Percentiles rank a stretch among this genome's conserved stretches.
Evolutionary conservation across 2,113 vertebrate genomes (phyloP).

Genomic region (Ammospiza caudacuta): DNA sequence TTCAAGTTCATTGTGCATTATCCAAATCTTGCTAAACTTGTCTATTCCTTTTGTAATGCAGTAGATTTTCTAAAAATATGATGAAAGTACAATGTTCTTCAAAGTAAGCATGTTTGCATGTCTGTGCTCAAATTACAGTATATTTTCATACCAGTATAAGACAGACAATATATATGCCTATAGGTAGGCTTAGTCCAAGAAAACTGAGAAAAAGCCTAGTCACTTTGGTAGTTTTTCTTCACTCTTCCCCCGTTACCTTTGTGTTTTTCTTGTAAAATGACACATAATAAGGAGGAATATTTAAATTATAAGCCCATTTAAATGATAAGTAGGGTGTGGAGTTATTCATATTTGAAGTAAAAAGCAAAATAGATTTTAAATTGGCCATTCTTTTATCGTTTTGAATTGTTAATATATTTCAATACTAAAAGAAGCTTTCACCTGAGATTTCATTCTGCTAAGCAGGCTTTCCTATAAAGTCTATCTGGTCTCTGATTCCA

Average conservation of each 20-base stretch:
- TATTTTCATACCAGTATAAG: neutral
- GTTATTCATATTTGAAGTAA: neutral
- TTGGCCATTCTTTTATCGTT: neutral
- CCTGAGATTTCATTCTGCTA: neutral
- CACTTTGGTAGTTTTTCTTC: neutral
- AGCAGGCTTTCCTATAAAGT: neutral
- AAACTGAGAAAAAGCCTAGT: neutral
- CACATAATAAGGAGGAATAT: neutral
- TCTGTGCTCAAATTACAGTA: neutral
- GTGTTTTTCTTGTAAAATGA: neutral
- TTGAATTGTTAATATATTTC: neutral
- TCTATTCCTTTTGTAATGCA: neutral
- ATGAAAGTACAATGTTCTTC: neutral
- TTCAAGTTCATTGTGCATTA: constrained; percentile 40
- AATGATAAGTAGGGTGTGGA: neutral
- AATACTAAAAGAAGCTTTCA: neutral
- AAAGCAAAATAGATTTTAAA: neutral
- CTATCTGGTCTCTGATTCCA: neutral
- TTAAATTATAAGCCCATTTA: neutral
- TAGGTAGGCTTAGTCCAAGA: neutral
- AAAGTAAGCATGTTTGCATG: constrained; percentile 30
- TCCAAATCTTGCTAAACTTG: neutral
- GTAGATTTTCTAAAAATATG: neutral
- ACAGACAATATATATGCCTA: neutral
- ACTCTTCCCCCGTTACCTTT: neutral